Percentiles rank a stretch among this genome's conserved stretches.
Evolutionary conservation across 2,888 invertebrate species (phyloP).

Genomic region (Zaprionus bogoriensis): DNA sequence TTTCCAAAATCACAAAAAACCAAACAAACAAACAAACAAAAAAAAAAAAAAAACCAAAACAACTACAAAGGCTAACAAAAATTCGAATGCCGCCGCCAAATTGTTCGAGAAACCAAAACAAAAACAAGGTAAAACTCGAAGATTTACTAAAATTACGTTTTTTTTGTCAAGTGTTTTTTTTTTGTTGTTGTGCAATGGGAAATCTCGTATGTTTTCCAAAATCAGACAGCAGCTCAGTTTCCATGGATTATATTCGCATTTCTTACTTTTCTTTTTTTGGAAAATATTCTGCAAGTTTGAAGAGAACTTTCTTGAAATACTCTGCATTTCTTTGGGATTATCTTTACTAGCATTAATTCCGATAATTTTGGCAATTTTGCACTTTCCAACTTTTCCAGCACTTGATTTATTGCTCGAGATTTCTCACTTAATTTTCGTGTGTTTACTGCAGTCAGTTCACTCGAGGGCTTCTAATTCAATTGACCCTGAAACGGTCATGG

Average conservation of each 20-base stretch:
- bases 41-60: slow-evolving; percentile 7
- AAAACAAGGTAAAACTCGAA: slow-evolving; percentile 39
- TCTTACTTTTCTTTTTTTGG: neutral
- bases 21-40: slow-evolving; percentile 9
- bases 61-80: slow-evolving; percentile 12
- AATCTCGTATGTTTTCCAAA: neutral
- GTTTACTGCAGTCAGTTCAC: neutral
- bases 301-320: neutral
- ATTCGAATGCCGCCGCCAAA: slow-evolving; percentile 71
- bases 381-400: too few species aligned
- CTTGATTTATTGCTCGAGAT: too few species aligned
- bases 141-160: slow-evolving; percentile 23
- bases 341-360: too few species aligned
- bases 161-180: slow-evolving; percentile 30
- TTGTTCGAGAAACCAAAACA: slow-evolving; percentile 45
- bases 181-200: slow-evolving; percentile 8
- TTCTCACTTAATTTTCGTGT: too few species aligned
- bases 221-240: slow-evolving; percentile 1
- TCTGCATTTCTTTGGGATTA: neutral
- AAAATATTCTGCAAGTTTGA: slow-evolving; percentile 13
- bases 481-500: slow-evolving; percentile 28
- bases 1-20: slow-evolving; percentile 12
- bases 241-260: slow-evolving; percentile 10
- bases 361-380: too few species aligned
- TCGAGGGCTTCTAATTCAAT: slow-evolving; percentile 4